These are phyloP conservation scores for Sinodicranocentrus sp. DNA, from an alignment of 2,888 invertebrate genomes.

Conservation along the genomic window DNA sequence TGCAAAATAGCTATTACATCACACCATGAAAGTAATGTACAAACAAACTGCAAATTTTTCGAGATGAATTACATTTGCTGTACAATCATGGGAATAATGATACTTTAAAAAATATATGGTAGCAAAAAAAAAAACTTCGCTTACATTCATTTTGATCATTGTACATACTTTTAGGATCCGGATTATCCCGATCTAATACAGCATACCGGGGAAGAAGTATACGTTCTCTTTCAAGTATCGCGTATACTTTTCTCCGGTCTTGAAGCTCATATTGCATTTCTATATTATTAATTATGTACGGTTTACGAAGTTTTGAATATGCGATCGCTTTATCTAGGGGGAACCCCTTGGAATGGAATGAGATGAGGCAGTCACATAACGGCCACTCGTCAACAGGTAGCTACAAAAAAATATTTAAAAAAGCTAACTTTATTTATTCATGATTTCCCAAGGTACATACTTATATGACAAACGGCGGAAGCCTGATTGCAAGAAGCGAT, in stretches of 20 bases:
- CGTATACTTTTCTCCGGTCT: conserved; percentile 96
- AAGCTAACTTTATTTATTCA: too few relatives aligned
- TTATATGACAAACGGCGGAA: too few relatives aligned
- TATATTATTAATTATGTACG: conserved; percentile 98
- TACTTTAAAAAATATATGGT: too few relatives aligned
- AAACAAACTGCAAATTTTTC: too few relatives aligned
- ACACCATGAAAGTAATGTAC: too few relatives aligned
- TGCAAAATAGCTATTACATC: too few relatives aligned
- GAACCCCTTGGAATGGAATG: conserved; percentile 99
- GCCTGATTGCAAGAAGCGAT: too few relatives aligned
- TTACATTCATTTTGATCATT: conserved; percentile 16
- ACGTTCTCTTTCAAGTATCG: conserved; percentile 94
- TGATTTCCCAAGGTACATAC: too few relatives aligned
- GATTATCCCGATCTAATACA: conserved; percentile 95
- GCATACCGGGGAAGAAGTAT: conserved; percentile 99
- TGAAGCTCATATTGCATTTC: conserved; percentile 96
- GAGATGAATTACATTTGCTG: too few relatives aligned
- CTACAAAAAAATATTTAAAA: too few relatives aligned
- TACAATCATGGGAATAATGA: too few relatives aligned
- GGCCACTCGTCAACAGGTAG: conserved; percentile 99
- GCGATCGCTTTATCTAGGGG: conserved; percentile 98
- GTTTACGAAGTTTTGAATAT: conserved; percentile 94
- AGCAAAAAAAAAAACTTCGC: conserved; percentile 66
- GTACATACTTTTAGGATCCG: conserved; percentile 90
- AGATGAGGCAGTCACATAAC: conserved; percentile 97